Evolutionary conservation across 2,113 vertebrate genomes (phyloP), one percentile per base, ranked within the genome.

Genomic region (Callaeas wilsoni): DNA sequence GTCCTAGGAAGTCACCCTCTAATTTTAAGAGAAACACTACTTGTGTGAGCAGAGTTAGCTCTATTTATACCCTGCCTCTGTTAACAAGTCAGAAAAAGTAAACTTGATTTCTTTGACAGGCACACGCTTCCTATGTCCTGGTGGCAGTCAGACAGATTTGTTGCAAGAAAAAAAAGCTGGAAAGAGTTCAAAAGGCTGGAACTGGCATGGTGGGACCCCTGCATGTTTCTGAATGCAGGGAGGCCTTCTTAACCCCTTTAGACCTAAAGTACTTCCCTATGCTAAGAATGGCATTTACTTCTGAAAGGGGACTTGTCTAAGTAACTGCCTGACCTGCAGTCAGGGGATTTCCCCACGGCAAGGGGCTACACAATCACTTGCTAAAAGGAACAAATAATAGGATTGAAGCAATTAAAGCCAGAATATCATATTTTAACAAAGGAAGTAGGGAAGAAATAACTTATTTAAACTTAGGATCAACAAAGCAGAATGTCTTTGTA

Each of bases 241-340:
- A 98, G 98, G 98, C 98, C 97, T 97, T 89, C 97, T 99, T 99
- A 99, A 99, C 98, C 98, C 98, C 98, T 99, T 98, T 97, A 67
- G 97, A 97, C 97, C 97, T 97, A 97, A 97, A 98, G 94, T 97
- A 97, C 97, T 97, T 97, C 96, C 97, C 96, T 96, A 94, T 93
- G 97, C 97, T 97, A 97, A 97, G 97, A 98, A 98, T 97, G 98
- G 97, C 97, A 97, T 97, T 98, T 97, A 92, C 89, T 97, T 93
- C 95, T 95, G 95, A 96, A 97, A 97, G 98, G 91, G 71, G 84
- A 96, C 94, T 97, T 98, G 97, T 98, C 97, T 97, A 74, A 97
- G 85, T 84, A 96, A 86, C 94, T n/a, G n/a, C 94, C 12, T 88
- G 95, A 93, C 85, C 96, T 30, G 6, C 64, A 52, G 80, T 84